A percentile compares a stretch with the other conserved stretches of the same genome.
These are phyloP conservation scores for Lasius fuliginosus DNA, from an alignment of 2,888 invertebrate genomes.

Conservation along the genomic window DNA sequence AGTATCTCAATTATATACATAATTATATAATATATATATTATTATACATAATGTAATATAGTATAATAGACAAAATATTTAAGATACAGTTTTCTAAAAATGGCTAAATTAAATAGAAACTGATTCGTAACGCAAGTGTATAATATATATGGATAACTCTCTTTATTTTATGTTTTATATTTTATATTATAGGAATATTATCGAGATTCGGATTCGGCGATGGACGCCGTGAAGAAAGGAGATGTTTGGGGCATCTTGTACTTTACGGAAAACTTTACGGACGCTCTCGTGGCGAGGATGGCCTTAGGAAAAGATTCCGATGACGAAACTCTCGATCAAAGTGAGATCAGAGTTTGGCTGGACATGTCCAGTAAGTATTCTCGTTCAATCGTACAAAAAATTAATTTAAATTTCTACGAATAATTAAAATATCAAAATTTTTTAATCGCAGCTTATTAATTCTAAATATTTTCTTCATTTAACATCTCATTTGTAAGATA, in stretches of 20 bases:
- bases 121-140: background rate
- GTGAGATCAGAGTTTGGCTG: slow-evolving; percentile 95
- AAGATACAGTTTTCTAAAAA: background rate
- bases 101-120: background rate
- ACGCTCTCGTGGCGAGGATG: slow-evolving; percentile 93
- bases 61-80: background rate
- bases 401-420: background rate
- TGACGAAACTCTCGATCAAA: slow-evolving; percentile 94
- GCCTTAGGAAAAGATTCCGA: slow-evolving; percentile 94
- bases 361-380: slow-evolving; percentile 94
- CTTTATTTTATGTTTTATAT: background rate
- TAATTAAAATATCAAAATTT: background rate
- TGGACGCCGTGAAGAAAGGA: slow-evolving; percentile 91
- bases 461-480: background rate
- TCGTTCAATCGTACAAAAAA: background rate
- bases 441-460: background rate
- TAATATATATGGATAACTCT: background rate
- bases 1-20: slow-evolving; percentile 57
- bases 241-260: slow-evolving; percentile 96
- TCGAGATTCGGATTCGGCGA: slow-evolving; percentile 89
- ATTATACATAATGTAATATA: background rate
- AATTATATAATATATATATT: background rate
- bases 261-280: slow-evolving; percentile 96
- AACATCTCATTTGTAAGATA: background rate
- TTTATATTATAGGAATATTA: slow-evolving; percentile 87